Conservation (phyloP, 1,140 invertebrate species). For the Ceratosolen solmsi region DNA sequence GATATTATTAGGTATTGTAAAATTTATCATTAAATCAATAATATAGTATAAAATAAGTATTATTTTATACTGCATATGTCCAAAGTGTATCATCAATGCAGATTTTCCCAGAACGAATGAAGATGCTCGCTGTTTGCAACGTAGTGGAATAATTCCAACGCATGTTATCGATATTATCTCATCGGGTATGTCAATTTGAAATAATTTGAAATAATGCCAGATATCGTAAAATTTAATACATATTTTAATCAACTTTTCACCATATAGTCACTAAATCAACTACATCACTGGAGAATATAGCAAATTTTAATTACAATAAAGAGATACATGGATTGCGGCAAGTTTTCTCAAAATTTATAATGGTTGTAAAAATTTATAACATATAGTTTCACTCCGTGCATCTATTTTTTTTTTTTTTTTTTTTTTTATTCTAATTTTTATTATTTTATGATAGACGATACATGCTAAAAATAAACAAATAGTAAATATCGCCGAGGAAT, state of each 20-base stretch:
- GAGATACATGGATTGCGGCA: conserved; percentile 54
- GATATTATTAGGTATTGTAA: conserved; percentile 62
- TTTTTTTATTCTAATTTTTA: conserved; percentile 7
- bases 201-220: no score
- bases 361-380: conserved; percentile 49
- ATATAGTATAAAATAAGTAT: background rate
- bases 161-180: conserved; percentile 72
- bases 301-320: conserved; percentile 29
- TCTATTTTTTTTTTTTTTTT: no score
- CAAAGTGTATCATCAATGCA: conserved; percentile 28
- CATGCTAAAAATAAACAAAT: conserved; percentile 55
- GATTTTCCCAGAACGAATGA: conserved; percentile 68
- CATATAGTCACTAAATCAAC: no score
- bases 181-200: no score
- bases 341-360: conserved; percentile 56
- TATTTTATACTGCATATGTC: background rate
- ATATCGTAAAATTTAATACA: no score
- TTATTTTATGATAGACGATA: conserved; percentile 55
- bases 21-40: background rate
- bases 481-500: conserved; percentile 58
- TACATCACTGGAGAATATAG: background rate
- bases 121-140: conserved; percentile 70
- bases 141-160: conserved; percentile 71
- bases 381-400: background rate
- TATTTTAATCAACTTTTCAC: no score